Evolutionary conservation across 1,140 invertebrate genomes (phyloP).

Genomic region (Drosophila kanapiae): DNA sequence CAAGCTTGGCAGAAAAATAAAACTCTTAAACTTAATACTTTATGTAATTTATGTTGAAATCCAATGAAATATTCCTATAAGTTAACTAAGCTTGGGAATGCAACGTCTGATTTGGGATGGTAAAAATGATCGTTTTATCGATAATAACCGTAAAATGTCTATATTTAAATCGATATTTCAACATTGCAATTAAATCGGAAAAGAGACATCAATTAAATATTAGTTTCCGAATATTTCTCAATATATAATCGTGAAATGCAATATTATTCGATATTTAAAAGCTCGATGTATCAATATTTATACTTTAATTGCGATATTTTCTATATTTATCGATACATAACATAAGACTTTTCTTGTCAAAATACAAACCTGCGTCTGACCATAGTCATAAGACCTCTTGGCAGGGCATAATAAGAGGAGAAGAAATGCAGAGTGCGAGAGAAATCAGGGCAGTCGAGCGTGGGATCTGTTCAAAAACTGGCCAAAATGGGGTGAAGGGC

Average conservation of each 20-base stretch:
- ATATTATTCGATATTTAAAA: no score
- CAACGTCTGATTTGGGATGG: background rate
- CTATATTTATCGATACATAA: no score
- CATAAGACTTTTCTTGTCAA: no score
- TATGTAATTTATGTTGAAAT: background rate
- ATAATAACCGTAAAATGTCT: no score
- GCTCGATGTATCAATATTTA: no score
- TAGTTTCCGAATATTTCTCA: no score
- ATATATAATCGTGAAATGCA: no score
- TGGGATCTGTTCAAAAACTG: slow-evolving; percentile 41
- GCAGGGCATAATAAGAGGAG: slow-evolving; percentile 1
- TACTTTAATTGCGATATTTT: no score
- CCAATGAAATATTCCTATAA: background rate
- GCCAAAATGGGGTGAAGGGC: slow-evolving; percentile 6
- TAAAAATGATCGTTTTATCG: no score
- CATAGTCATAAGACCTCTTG: background rate
- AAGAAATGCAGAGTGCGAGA: slow-evolving; percentile 11
- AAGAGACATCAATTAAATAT: no score
- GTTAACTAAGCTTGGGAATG: background rate
- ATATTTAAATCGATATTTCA: no score
- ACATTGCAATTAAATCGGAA: no score
- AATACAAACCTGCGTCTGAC: background rate
- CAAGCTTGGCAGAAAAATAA: background rate
- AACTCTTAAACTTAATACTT: background rate
- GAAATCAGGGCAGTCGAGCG: slow-evolving; percentile 47